Percentiles rank a stretch among this genome's conserved stretches.
These are phyloP conservation scores for Capreolus pygargus DNA, from an alignment of 2,113 vertebrate genomes.

Conservation along the genomic window DNA sequence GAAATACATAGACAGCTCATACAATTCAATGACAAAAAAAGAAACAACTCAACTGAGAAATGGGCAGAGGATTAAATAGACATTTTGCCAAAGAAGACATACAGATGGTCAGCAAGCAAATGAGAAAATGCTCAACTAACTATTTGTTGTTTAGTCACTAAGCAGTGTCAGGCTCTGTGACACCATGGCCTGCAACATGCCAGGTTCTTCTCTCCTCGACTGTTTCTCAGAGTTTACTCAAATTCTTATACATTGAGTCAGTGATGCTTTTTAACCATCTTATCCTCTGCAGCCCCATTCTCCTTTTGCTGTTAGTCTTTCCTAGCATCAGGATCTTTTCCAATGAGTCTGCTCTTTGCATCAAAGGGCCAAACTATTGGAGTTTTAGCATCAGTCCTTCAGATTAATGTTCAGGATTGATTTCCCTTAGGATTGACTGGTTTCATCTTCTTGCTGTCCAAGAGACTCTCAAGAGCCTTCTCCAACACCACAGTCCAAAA, in stretches of 20 bases:
- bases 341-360: background rate
- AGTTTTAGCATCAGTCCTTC: background rate
- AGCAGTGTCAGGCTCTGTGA: background rate
- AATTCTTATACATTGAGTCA: background rate
- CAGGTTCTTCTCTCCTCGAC: background rate
- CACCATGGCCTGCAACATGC: background rate
- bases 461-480: background rate
- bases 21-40: background rate
- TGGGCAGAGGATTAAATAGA: background rate
- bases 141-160: background rate
- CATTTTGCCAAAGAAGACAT: background rate
- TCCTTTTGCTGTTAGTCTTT: background rate
- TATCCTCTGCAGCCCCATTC: background rate
- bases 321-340: background rate
- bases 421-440: background rate
- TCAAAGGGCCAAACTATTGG: background rate
- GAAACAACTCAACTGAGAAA: background rate
- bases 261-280: background rate
- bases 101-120: background rate
- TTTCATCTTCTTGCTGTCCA: background rate
- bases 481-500: background rate
- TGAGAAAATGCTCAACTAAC: background rate
- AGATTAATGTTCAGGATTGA: background rate
- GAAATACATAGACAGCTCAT: background rate
- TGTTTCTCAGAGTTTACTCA: background rate